Evolutionary conservation across 2,888 invertebrate species (phyloP), one percentile per base, ranked within the genome.

Genomic region (Caenorhabditis macrosperma): DNA sequence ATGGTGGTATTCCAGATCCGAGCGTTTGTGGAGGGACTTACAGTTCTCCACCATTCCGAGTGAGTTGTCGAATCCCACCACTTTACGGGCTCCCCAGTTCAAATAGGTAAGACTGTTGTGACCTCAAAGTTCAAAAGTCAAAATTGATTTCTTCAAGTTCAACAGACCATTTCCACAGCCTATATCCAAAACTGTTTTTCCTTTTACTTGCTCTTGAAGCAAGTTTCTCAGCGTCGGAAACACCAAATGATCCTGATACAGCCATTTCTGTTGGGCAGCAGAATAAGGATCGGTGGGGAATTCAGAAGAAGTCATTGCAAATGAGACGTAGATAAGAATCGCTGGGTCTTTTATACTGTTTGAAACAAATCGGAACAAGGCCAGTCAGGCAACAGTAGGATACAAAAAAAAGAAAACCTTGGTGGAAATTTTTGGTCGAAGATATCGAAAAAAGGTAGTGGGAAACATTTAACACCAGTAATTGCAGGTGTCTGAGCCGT

Each of bases 101-200:
- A 71, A 26, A 33, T 60, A 78, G 0, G 60, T 61, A 3, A 24
- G 2, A 5, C 66, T 66, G 26, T 78, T 72, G 44, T 67, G 66
- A 5, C 78, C 76, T 77, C 60, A 10, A 75, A 75, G 15, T 24
- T 17, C 15, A 60, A 10, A 15, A 24, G 9, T 22, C 20, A 35
- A 33, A 22, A 57, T 44, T 24, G 24, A 41, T 12, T 2, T 5
- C 15, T 12, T 38, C 15, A 24, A 33, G 26, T 52, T 41, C n/a
- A n/a, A n/a, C n/a, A n/a, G n/a, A 71, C 77, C 78, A 57, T 78
- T 78, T 67, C 78, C 78, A 61, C 78, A 78, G 24, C 78, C 78
- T 38, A 78, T 61, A 67, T 78, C 78, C 33, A 78, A 41, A 12
- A 78, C 67, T 6, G 20, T 55, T 38, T 71, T 72, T 12, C 33